These are phyloP conservation scores for Cheilosia soror DNA, from an alignment of 2,888 invertebrate genomes.

Conservation along the genomic window DNA sequence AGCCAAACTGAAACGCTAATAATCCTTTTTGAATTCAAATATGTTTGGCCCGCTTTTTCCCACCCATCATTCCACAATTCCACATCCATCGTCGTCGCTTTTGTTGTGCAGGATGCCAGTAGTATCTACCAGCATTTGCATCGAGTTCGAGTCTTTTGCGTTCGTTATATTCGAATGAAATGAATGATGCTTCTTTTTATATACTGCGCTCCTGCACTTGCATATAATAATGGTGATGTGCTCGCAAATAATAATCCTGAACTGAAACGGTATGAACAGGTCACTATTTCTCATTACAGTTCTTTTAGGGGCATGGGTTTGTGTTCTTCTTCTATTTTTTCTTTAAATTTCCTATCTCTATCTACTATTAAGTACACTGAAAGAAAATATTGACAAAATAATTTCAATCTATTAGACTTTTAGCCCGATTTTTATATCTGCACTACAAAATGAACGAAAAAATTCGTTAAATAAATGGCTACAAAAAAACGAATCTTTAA, in stretches of 20 bases:
- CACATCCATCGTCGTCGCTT: constrained; percentile 13
- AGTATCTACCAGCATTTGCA: constrained; percentile 22
- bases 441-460: too few relatives aligned
- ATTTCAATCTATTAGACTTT: neutral
- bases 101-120: constrained; percentile 19
- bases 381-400: neutral
- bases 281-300: constrained; percentile 72
- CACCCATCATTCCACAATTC: neutral
- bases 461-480: too few relatives aligned
- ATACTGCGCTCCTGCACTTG: constrained; percentile 38
- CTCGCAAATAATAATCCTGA: constrained; percentile 60
- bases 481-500: too few relatives aligned
- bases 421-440: too few relatives aligned
- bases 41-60: constrained; percentile 62
- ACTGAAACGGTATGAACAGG: constrained; percentile 58
- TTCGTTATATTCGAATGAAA: constrained; percentile 31
- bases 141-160: constrained; percentile 19
- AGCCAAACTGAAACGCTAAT: constrained; percentile 59
- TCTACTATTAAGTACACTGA: constrained; percentile 52
- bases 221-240: constrained; percentile 47
- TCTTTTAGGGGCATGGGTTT: constrained; percentile 40
- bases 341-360: constrained; percentile 47
- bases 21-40: constrained; percentile 63
- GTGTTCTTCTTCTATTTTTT: constrained; percentile 2
- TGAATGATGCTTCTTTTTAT: constrained; percentile 45